Evolutionary conservation across 2,113 vertebrate genomes (phyloP), one percentile per base, ranked within the genome.

Genomic region (Protomyctophum bolini): DNA sequence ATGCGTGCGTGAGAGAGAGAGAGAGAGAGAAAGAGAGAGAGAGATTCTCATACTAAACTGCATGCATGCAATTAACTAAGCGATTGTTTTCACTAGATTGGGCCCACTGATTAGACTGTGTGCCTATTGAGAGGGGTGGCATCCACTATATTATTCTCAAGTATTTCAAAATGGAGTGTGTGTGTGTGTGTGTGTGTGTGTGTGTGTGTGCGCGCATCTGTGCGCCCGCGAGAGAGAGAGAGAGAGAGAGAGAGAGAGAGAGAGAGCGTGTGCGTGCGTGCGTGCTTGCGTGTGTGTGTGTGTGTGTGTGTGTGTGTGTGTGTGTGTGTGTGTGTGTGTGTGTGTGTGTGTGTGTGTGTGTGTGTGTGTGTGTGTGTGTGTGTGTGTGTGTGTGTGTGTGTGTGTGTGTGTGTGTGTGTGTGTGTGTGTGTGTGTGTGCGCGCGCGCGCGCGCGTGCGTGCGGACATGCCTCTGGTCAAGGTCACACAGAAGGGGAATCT

Each of bases 1-100:
- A 46, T 72, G 51, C 73, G 52, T 61, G 56, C 69, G 70, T 62
- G 12, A 8, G 41, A 21, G 55, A 51, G 21, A 61, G 51, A 15
- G 45, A 6, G 51, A 12, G 51, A 12, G 51, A 1, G 7, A 12
- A 67, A 69, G 65, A 49, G 72, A 83, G 71, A 79, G 81, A 84
- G 82, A 79, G 72, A 79, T 84, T 91, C 83, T 69, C 82, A 79
- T 70, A 33, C 80, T 85, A 86, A 88, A 89, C 85, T 87, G 85
- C 73, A 86, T 87, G 85, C 73, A 86, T 88, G 91, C 88, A 92
- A 91, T 93, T 91, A 93, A 89, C 84, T 85, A 73, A 72, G 79
- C 84, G 82, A 88, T 92, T 92, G 87, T 91, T 91, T 88, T 88
- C 68, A 69, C 79, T 76, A 84, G 87, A 91, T 90, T 84, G 85